phyloP scores from a whole-genome alignment of 2,888 invertebrate genomes.

The Patella ulyssiponensis region DNA sequence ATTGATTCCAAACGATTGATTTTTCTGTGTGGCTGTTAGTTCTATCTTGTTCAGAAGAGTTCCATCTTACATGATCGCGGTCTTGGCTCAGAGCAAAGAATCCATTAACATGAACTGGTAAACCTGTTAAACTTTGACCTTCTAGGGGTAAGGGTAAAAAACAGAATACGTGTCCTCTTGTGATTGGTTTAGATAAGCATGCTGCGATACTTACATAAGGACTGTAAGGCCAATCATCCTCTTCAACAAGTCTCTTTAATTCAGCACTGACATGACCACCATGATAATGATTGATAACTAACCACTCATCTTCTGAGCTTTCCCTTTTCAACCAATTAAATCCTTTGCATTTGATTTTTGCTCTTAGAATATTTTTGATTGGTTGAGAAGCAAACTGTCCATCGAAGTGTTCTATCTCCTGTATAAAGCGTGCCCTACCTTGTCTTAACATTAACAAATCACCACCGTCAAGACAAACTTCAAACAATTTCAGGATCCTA shows the following conservation, averaged over 20 bases:
- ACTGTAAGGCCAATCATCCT: constrained; percentile 40
- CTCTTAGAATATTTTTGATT: neutral
- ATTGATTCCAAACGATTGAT: constrained; percentile 61
- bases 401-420: constrained; percentile 6
- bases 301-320: constrained; percentile 30
- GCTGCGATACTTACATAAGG: constrained; percentile 58
- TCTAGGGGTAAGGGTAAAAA: constrained; percentile 66
- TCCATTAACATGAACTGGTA: constrained; percentile 67
- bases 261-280: constrained; percentile 38
- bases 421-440: constrained; percentile 13
- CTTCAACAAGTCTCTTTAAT: constrained; percentile 29
- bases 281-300: constrained; percentile 43
- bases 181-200: constrained; percentile 31
- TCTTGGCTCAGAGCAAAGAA: constrained; percentile 66
- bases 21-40: constrained; percentile 47
- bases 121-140: constrained; percentile 57
- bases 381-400: constrained; percentile 15
- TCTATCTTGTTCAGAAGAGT: constrained; percentile 47
- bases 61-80: constrained; percentile 66
- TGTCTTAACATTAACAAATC: neutral
- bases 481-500: constrained; percentile 3
- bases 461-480: neutral
- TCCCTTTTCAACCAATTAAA: neutral
- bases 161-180: constrained; percentile 63
- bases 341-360: constrained; percentile 3